Evolutionary conservation across 2,888 invertebrate genomes (phyloP), one percentile per base, ranked within the genome.

Genomic region (Epirrhoe tristata): DNA sequence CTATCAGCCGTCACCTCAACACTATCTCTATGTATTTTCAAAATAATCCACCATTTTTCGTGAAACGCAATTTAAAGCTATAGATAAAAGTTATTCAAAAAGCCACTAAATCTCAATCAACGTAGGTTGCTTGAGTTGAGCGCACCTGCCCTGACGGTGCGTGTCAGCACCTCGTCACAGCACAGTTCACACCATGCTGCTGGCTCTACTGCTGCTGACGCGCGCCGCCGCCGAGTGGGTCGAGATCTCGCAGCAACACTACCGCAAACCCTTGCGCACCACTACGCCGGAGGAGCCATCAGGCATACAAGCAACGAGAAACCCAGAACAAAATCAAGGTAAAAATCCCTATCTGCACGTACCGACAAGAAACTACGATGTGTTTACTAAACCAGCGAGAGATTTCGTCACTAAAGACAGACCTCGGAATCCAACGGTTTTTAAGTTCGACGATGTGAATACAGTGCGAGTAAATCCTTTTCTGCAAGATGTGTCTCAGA

Each of bases 161-260:
- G 53, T 46, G 51, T 57, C 16, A 54, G 57, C 69, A 55, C 70
- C 70, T 51, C 73, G 83, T 83, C 81, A 84, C 84, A 84, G 75
- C 64, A 79, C 74, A 72, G 73, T 77, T 83, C 82, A 85, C 84
- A 83, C 72, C 67, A 72, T 73, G 58, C 79, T 73, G 75, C 79
- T 84, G 77, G 71, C 81, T 24, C 61, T 85, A n/a, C 67, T 82
- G 39, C 66, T 90, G 17, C 71, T 87, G 7, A 59, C 86, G 48
- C 64, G 67, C 76, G 24, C 77, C 74, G 63, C 81, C 75, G 14
- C 84, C 46, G 93, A 93, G 60, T 93, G 93, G 93, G 91, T 93
- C 36, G 88, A 93, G 72, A 93, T 93, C 69, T 83, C 92, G 0
- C 93, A 93, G 69, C 86, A 87, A 51, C 81, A 87, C 68, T 88